Conservation (phyloP, 2,113 vertebrate species). For the Procapra przewalskii region DNA sequence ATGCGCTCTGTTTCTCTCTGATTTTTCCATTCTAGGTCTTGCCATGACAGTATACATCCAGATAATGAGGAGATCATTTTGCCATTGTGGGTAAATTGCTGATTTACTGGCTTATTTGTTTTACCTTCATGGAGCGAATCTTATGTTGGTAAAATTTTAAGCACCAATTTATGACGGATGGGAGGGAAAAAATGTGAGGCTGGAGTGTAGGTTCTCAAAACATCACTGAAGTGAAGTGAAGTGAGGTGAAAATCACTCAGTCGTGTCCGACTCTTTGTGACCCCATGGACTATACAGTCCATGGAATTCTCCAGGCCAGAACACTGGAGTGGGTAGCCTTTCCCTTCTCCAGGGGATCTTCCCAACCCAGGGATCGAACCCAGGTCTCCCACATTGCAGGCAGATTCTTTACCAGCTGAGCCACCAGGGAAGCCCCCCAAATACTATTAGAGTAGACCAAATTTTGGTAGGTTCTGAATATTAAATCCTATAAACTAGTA, state of each 20-base stretch:
- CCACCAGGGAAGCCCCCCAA: not conserved
- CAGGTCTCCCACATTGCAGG: not conserved
- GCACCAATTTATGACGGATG: not conserved
- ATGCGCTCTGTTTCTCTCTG: rapidly evolving
- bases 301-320: not conserved
- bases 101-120: not conserved
- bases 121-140: not conserved
- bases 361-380: not conserved
- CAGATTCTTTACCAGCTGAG: not conserved
- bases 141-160: not conserved
- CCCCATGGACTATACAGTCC: not conserved
- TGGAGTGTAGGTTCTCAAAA: not conserved
- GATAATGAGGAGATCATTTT: not conserved
- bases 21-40: not conserved
- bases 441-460: not conserved
- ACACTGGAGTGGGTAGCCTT: not conserved
- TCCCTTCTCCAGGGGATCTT: not conserved
- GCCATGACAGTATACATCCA: not conserved
- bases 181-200: too few species aligned
- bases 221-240: not conserved
- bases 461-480: not conserved
- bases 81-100: not conserved
- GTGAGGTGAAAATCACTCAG: not conserved
- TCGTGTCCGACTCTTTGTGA: not conserved
- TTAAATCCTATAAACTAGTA: not conserved